These are phyloP conservation scores for Limnephilus auricula DNA, from an alignment of 2,888 invertebrate genomes.

Conservation along the genomic window DNA sequence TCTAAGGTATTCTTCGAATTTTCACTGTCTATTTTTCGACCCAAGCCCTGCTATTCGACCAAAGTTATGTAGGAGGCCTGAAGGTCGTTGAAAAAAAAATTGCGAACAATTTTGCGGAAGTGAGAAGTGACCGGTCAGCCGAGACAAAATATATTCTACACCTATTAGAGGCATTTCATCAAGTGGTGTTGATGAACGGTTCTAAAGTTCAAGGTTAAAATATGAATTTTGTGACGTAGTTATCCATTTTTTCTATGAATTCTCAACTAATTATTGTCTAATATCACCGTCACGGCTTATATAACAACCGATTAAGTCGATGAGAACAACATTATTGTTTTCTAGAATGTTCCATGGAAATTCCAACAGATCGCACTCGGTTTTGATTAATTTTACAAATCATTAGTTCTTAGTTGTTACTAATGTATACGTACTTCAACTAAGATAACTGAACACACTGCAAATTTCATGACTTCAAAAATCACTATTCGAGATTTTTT, in stretches of 20 bases:
- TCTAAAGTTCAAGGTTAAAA: background rate
- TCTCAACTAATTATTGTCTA: background rate
- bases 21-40: background rate
- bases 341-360: background rate
- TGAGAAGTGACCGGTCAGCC: constrained; percentile 8
- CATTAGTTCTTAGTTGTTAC: background rate
- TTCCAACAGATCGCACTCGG: background rate
- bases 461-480: no score
- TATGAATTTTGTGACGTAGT: background rate
- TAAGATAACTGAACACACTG: no score
- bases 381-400: background rate
- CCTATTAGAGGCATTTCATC: background rate
- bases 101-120: constrained; percentile 19
- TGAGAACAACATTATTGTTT: background rate
- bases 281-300: background rate
- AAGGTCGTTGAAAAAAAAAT: constrained; percentile 28
- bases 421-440: no score
- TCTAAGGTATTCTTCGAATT: no score
- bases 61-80: background rate
- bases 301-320: background rate
- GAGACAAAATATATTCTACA: background rate
- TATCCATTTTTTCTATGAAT: background rate
- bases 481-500: no score
- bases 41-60: background rate
- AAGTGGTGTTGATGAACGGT: background rate